Conservation (phyloP, 2,888 invertebrate species). For the Apomyelois bistriatella region DNA sequence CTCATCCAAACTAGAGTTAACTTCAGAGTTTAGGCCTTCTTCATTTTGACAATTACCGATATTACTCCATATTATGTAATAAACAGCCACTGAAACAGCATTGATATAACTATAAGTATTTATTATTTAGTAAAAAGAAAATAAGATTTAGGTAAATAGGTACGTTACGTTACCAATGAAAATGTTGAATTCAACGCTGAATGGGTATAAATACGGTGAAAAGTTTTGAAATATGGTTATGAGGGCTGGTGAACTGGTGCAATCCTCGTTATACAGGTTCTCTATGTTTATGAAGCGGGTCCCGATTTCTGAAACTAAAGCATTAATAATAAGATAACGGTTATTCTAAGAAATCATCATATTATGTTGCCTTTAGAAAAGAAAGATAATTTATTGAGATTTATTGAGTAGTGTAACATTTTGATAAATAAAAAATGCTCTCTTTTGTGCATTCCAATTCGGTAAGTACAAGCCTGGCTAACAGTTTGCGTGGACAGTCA, state of each 20-base stretch:
- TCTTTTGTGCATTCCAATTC: too few relatives aligned
- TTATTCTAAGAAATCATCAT: too few relatives aligned
- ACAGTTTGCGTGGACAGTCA: too few relatives aligned
- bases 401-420: too few relatives aligned
- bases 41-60: slow-evolving; percentile 81
- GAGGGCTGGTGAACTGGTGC: slow-evolving; percentile 66
- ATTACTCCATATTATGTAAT: slow-evolving; percentile 87
- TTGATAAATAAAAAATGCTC: too few relatives aligned
- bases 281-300: slow-evolving; percentile 53
- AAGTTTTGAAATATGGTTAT: slow-evolving; percentile 78
- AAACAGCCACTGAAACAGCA: slow-evolving; percentile 79
- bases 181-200: slow-evolving; percentile 89
- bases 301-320: not conserved
- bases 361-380: too few relatives aligned
- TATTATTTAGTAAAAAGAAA: not conserved
- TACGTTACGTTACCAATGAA: slow-evolving; percentile 84
- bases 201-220: slow-evolving; percentile 89
- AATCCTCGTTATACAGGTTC: slow-evolving; percentile 58
- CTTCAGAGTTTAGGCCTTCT: slow-evolving; percentile 43
- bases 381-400: too few relatives aligned
- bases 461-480: too few relatives aligned
- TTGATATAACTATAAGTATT: too few relatives aligned
- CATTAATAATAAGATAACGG: too few relatives aligned
- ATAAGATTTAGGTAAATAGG: too few relatives aligned
- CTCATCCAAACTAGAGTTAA: slow-evolving; percentile 49